Base-by-base conservation (phyloP, 2,113 vertebrate species). In the Prolemur simus region DNA sequence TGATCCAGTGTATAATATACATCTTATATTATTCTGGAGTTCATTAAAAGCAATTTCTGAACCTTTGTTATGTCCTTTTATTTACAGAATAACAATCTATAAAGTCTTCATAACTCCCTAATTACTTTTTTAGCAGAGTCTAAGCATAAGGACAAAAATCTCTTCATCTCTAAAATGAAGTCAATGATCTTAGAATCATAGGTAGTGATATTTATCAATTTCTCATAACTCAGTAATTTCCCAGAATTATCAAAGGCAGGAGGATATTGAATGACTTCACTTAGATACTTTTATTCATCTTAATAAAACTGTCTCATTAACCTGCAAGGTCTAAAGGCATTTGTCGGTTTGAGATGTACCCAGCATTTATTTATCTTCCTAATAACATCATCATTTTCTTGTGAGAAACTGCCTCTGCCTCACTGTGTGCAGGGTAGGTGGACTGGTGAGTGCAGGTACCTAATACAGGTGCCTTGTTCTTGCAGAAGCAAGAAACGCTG, bases 141-240 rank as follows among this genome's bases (percentile, higher is more conserved):
- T 7, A 92, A 82, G 82, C 29, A 94, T 56, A 73, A 64, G 37
- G 17, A 85, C 66, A 88, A 81, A 96, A 78, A 78, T 92, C 32
- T 86, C n/a, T 4, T 89, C 29, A 66, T 73, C 15, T 77, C 64
- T 81, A 89, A 96, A 93, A 87, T 69, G 54, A 96, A 34, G 20
- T 47, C 56, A 49, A 34, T 88, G 60, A 21, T 71, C 49, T 77
- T 68, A 76, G 21, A 84, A 63, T 60, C 32, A 76, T 32, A 11
- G 25, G 34, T 32, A 74, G 15, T 81, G 42, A 81, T 42, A n/a
- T 54, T 52, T 84, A 89, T 71, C 58, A 87, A 73, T 27, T 87
- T 74, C 39, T 29, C 17, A 47, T 66, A 69, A 77, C 84, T 89
- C 4, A 34, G 42, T 83, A 83, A 88, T 76, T 68, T 95, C 23